Evolutionary conservation across 2,888 invertebrate species (phyloP), one percentile per base, ranked within the genome.

Genomic region (Pammene fasciana): DNA sequence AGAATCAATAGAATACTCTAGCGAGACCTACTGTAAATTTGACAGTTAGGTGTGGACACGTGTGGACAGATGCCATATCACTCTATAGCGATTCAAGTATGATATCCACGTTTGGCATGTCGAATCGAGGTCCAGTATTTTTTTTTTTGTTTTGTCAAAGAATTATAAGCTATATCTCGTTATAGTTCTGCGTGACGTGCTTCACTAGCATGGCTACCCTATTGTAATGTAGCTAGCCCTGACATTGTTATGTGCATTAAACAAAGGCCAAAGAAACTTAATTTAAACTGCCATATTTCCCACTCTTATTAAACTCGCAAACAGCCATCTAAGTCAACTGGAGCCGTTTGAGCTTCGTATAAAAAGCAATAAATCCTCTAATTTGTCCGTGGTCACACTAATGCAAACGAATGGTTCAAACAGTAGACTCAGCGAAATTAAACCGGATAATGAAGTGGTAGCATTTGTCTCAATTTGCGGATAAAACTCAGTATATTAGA

Each of bases 381-480:
- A 88, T 88, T 88, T 88, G 86, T 88, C 86, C 79, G 78, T 76
- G 74, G 75, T 72, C 76, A 65, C 76, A 71, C 85, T 90, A 90
- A 92, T 89, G 83, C 84, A 84, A 83, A 92, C 82, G 81, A 90
- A 91, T 90, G 88, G 86, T 79, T 82, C 78, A 81, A 88, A 85
- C 83, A 84, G 65, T 68, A 78, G 78, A 77, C 77, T 78, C 77
- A 75, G 81, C 84, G 78, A 87, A 90, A 91, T 90, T 90, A 92
- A 90, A 89, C 87, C 86, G 83, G 83, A 84, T 88, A 90, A 90
- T 87, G 86, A 89, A 90, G 85, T 87, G 89, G 82, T 76, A 82
- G 75, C 89, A 90, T 92, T 90, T 82, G 79, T 92, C 92, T 91
- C 87, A 82, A 91, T 92, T 91, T 90, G 78, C 76, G 75, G 77